Evolutionary conservation across 1,140 invertebrate genomes (phyloP), one percentile per base, ranked within the genome.

Genomic region (Drosophila prosaltans): DNA sequence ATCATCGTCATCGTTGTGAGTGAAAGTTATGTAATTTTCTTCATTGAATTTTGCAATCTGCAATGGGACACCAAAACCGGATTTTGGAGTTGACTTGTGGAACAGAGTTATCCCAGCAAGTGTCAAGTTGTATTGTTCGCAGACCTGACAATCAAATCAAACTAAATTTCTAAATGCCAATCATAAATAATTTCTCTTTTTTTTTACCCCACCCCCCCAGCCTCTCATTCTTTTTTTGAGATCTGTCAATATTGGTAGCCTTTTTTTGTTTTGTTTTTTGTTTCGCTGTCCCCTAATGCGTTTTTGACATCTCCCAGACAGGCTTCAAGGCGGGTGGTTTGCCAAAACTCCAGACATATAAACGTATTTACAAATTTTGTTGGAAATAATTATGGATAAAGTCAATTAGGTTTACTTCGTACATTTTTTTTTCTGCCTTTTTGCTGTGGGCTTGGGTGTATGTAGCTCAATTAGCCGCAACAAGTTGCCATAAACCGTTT

Each of bases 21-120:
- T 84, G 84, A 89, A 88, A 88, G 84, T 88, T 88, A 88, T 84
- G 84, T 88, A 88, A 88, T 71, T 65, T 89, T 75, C 58, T 89
- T 75, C 58, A 54, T 54, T 65, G 71, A 73, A 75, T 89, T 88
- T 88, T 73, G 84, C 84, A 89, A 88, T 88, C 86, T 78, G 84
- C 77, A 89, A 57, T 62, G 69, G 62, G 48, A 16, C 66, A 61
- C 36, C 60, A 69, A 77, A 88, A 81, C 84, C 80, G 86, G 80
- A 71, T 88, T 65, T 81, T 36, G 55, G 63, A 68, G 28, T 39
- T 51, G 51, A 65, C 73, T 69, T 62, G 60, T 62, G 40, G 43
- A 55, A 72, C 73, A 63, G 65, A 39, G 70, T 11, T 51, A 59
- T 36, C 30, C 61, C 72, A 76, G 65, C 66, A 68, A 67, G 51